Percentiles rank a stretch among this genome's conserved stretches.
Conservation (phyloP, 2,888 invertebrate species). For the Mechanitis mazaeus region DNA sequence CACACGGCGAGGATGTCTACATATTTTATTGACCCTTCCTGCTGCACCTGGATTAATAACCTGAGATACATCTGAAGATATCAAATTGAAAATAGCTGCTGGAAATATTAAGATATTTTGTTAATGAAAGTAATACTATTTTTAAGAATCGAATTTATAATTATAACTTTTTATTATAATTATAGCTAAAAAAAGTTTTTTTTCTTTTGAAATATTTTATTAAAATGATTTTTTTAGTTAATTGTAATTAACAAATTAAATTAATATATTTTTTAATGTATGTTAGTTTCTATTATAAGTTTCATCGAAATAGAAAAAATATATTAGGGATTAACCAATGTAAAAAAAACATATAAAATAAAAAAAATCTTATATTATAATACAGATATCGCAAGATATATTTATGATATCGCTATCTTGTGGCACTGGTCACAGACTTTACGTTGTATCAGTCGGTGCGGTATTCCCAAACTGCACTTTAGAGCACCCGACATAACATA, state of each 20-base stretch:
- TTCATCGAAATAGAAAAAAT: no score
- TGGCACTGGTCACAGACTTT: conserved; percentile 52
- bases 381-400: conserved; percentile 21
- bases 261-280: no score
- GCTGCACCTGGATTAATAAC: conserved; percentile 35
- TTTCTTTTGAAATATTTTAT: no score
- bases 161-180: no score
- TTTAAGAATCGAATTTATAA: no score
- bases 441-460: conserved; percentile 73
- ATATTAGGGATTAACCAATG: no score
- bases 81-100: conserved; percentile 7
- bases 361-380: neutral
- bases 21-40: conserved; percentile 69
- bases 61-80: conserved; percentile 45
- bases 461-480: conserved; percentile 77
- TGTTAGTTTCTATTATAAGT: no score
- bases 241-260: no score
- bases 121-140: no score
- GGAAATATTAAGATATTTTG: no score
- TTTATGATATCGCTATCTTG: conserved; percentile 31
- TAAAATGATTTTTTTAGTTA: no score
- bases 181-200: no score
- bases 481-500: conserved; percentile 57
- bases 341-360: neutral
- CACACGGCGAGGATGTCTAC: conserved; percentile 65